These are phyloP conservation scores for Phrynocephalus versicolor DNA, from an alignment of 2,113 vertebrate genomes.

Conservation along the genomic window DNA sequence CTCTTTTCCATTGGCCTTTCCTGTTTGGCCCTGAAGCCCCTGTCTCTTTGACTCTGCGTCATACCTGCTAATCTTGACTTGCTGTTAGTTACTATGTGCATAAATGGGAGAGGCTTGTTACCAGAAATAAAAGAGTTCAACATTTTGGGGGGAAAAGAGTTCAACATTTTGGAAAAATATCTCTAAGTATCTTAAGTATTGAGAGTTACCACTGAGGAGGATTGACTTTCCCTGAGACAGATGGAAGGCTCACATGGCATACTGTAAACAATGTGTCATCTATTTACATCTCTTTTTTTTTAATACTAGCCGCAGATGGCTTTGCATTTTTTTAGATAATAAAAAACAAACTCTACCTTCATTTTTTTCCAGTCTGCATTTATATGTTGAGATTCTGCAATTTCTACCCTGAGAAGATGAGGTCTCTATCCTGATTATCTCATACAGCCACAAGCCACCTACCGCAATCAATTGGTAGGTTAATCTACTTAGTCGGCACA, in stretches of 20 bases:
- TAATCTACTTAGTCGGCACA: not conserved
- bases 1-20: not conserved
- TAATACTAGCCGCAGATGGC: constrained; percentile 73
- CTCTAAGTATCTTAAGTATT: constrained; percentile 34
- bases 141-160: not conserved
- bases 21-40: not conserved
- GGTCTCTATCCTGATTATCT: not conserved
- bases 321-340: constrained; percentile 57
- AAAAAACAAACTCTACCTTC: constrained; percentile 42
- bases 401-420: constrained; percentile 14
- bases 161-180: constrained; percentile 27
- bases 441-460: not conserved
- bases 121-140: not conserved
- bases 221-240: constrained; percentile 65
- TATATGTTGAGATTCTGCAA: not conserved
- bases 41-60: not conserved
- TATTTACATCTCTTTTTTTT: constrained; percentile 71
- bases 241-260: constrained; percentile 71
- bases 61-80: not conserved
- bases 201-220: constrained; percentile 51
- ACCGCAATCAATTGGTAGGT: not conserved
- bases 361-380: constrained; percentile 36
- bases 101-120: not conserved
- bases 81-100: not conserved
- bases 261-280: constrained; percentile 69